phyloP scores from a whole-genome alignment of 2,888 invertebrate species.

The Salticus scenicus region DNA sequence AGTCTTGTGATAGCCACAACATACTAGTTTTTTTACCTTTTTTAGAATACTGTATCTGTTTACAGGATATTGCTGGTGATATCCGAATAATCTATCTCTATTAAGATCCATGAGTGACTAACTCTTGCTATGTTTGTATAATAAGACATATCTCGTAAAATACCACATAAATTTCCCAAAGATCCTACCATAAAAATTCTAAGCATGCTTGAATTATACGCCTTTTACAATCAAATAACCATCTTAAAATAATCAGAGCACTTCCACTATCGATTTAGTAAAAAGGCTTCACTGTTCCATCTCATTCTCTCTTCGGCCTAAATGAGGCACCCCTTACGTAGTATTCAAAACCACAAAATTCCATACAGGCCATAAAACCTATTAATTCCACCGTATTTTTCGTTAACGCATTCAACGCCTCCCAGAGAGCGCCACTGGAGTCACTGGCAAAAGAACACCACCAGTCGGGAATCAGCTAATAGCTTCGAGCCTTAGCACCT shows the following conservation, averaged over 20 bases:
- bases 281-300: neutral
- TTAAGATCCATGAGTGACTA: too few relatives aligned
- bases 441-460: slow-evolving; percentile 1
- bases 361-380: slow-evolving; percentile 15
- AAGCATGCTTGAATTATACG: too few relatives aligned
- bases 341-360: neutral
- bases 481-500: neutral
- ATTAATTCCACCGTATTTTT: slow-evolving; percentile 15
- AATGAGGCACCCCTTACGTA: slow-evolving; percentile 2
- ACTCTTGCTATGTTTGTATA: too few relatives aligned
- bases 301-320: neutral
- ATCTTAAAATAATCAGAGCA: neutral
- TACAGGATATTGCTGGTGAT: too few relatives aligned
- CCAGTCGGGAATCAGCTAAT: slow-evolving; percentile 8
- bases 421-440: neutral
- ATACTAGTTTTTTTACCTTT: too few relatives aligned
- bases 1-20: too few relatives aligned
- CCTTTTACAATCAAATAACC: neutral
- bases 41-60: too few relatives aligned
- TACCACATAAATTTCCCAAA: too few relatives aligned
- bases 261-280: neutral
- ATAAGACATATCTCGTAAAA: too few relatives aligned
- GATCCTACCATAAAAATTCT: too few relatives aligned
- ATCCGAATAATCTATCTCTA: too few relatives aligned
- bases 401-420: slow-evolving; percentile 18